Evolutionary conservation across 92 coral and sea anemone species (phyloP).

Genomic region (Micromussa lordhowensis): DNA sequence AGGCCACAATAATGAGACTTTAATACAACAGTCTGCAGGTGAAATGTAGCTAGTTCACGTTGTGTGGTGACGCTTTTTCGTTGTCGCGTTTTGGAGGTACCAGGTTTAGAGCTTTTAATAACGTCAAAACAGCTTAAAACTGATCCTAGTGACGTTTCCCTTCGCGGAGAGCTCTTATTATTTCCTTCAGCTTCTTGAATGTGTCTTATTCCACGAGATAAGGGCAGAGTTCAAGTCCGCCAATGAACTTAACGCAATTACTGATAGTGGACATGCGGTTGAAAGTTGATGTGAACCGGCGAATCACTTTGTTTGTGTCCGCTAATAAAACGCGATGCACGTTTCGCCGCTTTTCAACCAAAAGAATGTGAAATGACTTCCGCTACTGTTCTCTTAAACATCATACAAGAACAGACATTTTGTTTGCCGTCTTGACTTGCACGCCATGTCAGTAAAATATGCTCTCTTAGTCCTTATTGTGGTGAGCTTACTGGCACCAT

Average conservation of each 20-base stretch:
- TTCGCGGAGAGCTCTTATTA: slow-evolving; percentile 5
- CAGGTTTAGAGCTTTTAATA: not conserved
- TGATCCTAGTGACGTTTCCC: slow-evolving; percentile 1
- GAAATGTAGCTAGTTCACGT: not conserved
- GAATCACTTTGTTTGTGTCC: slow-evolving; percentile 31
- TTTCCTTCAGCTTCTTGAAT: not conserved
- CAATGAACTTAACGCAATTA: slow-evolving; percentile 17
- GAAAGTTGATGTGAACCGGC: slow-evolving; percentile 5
- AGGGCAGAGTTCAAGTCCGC: slow-evolving; percentile 2
- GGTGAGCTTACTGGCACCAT: not conserved
- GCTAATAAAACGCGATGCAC: slow-evolving; percentile 42
- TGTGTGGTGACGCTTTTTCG: not conserved
- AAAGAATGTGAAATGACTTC: slow-evolving; percentile 1
- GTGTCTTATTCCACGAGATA: slow-evolving; percentile 16
- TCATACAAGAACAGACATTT: not conserved
- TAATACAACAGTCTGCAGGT: not conserved
- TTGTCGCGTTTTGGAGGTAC: not conserved
- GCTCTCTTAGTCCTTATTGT: not conserved
- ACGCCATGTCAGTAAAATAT: slow-evolving; percentile 14
- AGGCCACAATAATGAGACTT: slow-evolving; percentile 9
- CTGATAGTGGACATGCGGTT: slow-evolving; percentile 42
- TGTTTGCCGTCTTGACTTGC: not conserved
- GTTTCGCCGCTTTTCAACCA: slow-evolving; percentile 3
- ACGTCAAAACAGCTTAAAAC: not conserved
- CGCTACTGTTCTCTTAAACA: not conserved